Conservation (phyloP, 2,888 invertebrate genomes). For the Clanis bilineata region DNA sequence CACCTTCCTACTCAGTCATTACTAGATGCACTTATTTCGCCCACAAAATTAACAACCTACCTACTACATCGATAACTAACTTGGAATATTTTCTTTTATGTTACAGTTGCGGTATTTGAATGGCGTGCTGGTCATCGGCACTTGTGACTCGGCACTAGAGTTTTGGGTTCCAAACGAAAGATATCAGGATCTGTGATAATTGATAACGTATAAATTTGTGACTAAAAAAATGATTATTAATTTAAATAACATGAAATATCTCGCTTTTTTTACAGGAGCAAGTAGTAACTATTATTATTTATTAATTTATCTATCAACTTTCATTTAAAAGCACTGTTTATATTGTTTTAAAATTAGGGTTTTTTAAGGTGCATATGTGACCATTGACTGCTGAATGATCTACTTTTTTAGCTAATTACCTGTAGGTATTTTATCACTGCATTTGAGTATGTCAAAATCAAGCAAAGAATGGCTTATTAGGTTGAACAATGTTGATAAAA, state of each 20-base stretch:
- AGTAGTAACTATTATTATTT: neutral
- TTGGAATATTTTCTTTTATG: constrained; percentile 10
- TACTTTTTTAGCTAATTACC: too few relatives aligned
- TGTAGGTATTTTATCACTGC: too few relatives aligned
- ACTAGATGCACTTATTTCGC: too few relatives aligned
- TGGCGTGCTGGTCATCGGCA: constrained; percentile 71
- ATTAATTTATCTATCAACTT: neutral
- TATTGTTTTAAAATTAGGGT: too few relatives aligned
- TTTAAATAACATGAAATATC: neutral
- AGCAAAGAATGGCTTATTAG: too few relatives aligned
- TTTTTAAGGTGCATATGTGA: too few relatives aligned
- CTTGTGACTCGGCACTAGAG: constrained; percentile 76
- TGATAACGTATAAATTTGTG: neutral
- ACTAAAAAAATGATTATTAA: neutral
- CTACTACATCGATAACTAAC: neutral
- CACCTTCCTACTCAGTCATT: too few relatives aligned
- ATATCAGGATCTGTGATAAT: constrained; percentile 25
- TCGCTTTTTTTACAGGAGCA: neutral
- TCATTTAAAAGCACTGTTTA: neutral
- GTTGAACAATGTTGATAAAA: too few relatives aligned
- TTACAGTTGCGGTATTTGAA: constrained; percentile 74
- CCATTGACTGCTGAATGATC: too few relatives aligned
- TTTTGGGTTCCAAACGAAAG: constrained; percentile 71
- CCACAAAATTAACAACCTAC: neutral
- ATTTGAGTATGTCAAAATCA: too few relatives aligned